These are phyloP conservation scores for Xenus cinereus DNA, from an alignment of 2,113 vertebrate genomes.

Conservation along the genomic window DNA sequence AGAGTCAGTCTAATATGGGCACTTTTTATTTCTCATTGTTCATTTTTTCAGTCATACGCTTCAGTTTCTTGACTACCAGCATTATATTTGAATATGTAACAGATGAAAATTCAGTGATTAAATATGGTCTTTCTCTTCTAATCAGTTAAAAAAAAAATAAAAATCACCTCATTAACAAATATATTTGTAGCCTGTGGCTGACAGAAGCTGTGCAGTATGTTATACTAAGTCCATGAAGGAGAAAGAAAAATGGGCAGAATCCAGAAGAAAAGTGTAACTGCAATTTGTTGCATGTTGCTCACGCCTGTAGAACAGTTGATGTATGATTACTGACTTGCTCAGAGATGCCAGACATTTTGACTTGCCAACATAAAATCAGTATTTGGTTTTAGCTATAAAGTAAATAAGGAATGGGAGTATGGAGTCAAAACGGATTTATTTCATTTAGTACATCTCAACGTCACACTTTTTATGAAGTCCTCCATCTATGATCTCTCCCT, in stretches of 20 bases:
- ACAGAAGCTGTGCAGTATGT: neutral
- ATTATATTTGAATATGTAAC: neutral
- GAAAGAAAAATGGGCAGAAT: neutral
- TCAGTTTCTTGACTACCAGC: neutral
- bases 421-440: neutral
- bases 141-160: neutral
- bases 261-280: neutral
- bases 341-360: neutral
- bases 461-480: neutral
- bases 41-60: neutral
- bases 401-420: neutral
- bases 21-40: neutral
- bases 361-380: neutral
- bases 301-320: neutral
- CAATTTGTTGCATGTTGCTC: neutral
- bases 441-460: neutral
- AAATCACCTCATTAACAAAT: neutral
- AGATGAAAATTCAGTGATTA: neutral
- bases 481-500: neutral
- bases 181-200: neutral
- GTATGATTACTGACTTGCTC: neutral
- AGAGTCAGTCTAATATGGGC: neutral
- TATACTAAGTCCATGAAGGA: neutral
- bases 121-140: neutral
- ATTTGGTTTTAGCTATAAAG: neutral